Conservation (phyloP, 2,113 vertebrate species). For the Marmota monax region DNA sequence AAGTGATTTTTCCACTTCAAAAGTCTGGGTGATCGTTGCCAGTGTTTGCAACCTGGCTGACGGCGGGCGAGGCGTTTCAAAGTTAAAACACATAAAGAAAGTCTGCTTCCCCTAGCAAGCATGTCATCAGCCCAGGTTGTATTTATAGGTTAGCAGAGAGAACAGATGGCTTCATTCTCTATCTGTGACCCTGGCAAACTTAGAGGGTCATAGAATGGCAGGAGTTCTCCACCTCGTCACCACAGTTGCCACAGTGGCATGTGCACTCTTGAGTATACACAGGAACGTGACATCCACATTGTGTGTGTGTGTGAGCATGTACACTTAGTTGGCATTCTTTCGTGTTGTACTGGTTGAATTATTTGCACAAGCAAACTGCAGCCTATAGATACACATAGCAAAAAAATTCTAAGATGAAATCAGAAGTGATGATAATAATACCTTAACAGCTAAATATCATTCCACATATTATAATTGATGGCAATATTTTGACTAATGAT, state of each 20-base stretch:
- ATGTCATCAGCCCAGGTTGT: not conserved
- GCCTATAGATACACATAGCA: not conserved
- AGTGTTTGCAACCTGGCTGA: not conserved
- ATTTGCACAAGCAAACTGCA: not conserved
- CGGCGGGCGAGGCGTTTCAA: not conserved
- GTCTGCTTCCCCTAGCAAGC: not conserved
- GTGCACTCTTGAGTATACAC: not conserved
- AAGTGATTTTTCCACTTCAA: constrained; percentile 11
- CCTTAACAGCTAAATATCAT: not conserved
- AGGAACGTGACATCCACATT: not conserved
- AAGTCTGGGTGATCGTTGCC: not conserved
- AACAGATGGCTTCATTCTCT: not conserved
- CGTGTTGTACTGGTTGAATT: not conserved
- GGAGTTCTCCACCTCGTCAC: not conserved
- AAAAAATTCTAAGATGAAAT: not conserved
- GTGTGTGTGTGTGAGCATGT: not conserved
- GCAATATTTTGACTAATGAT: not conserved
- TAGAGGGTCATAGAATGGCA: not conserved
- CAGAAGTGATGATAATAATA: not conserved
- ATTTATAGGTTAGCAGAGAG: not conserved
- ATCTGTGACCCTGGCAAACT: not conserved
- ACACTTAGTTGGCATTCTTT: not conserved
- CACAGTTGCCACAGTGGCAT: not conserved
- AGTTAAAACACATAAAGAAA: not conserved
- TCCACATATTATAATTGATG: not conserved